Conservation (phyloP, 2,113 vertebrate species). For the Prinia subflava region DNA sequence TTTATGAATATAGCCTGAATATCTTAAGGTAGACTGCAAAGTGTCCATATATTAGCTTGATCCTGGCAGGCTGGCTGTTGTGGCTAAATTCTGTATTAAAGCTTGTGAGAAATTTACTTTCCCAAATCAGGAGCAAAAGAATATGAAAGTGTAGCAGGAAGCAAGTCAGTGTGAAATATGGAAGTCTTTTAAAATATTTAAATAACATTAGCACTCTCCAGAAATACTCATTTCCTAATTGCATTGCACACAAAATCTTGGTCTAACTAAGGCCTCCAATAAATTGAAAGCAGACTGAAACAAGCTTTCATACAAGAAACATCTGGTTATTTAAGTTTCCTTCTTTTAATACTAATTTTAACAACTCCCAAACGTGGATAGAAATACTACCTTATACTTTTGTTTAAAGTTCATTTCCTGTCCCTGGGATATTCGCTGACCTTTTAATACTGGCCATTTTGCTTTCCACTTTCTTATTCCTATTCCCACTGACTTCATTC, state of each 20-base stretch:
- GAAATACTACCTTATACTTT: slow-evolving; percentile 72
- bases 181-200: slow-evolving; percentile 56
- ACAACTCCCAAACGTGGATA: slow-evolving; percentile 69
- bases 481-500: slow-evolving; percentile 79
- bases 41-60: background rate
- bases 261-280: slow-evolving; percentile 42
- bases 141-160: slow-evolving; percentile 36
- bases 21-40: background rate
- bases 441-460: slow-evolving; percentile 72
- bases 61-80: background rate
- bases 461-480: slow-evolving; percentile 70
- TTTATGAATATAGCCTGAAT: background rate
- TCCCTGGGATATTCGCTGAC: slow-evolving; percentile 75
- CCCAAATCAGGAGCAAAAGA: background rate
- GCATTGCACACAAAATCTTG: background rate
- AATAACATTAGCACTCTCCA: slow-evolving; percentile 49
- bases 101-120: background rate
- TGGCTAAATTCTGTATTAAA: background rate
- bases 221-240: slow-evolving; percentile 67
- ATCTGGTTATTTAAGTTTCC: slow-evolving; percentile 65
- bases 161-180: slow-evolving; percentile 13
- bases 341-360: slow-evolving; percentile 70
- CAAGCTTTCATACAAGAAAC: slow-evolving; percentile 53
- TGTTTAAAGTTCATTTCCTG: slow-evolving; percentile 80
- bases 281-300: slow-evolving; percentile 63